Evolutionary conservation across 64 coral and sea anemone genomes (phyloP).

Genomic region (Porites lutea): DNA sequence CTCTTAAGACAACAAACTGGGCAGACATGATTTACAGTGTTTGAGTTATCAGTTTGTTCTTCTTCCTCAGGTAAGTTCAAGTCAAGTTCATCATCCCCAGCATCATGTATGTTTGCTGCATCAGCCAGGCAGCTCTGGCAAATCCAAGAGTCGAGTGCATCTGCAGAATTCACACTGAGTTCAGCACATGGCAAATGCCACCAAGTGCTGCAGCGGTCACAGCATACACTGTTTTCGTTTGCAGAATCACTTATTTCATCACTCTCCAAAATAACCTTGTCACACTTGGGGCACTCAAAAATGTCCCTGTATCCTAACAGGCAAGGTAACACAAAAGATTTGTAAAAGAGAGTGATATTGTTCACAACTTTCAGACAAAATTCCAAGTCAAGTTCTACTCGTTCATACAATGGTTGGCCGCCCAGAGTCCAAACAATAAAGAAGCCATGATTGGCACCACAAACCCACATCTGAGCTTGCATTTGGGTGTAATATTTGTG

Average conservation of each 20-base stretch:
- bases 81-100: constrained; percentile 8
- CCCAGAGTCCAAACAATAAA: constrained; percentile 61
- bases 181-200: constrained; percentile 83
- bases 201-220: not conserved
- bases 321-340: constrained; percentile 17
- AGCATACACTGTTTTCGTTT: constrained; percentile 24
- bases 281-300: constrained; percentile 47
- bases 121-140: constrained; percentile 37
- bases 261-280: constrained; percentile 44
- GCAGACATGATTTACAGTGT: not conserved
- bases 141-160: not conserved
- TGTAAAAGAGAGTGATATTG: constrained; percentile 63
- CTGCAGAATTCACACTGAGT: constrained; percentile 30
- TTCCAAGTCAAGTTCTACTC: not conserved
- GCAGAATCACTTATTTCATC: constrained; percentile 41
- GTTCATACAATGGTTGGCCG: constrained; percentile 37
- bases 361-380: constrained; percentile 23
- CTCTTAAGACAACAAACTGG: not conserved
- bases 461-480: constrained; percentile 49
- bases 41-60: not conserved
- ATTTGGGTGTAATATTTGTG: constrained; percentile 71
- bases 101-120: not conserved
- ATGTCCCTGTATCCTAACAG: constrained; percentile 13
- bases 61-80: not conserved
- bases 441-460: not conserved